A percentile compares a stretch with the other conserved stretches of the same genome.
Evolutionary conservation across 2,888 invertebrate genomes (phyloP).

Genomic region (Graphium colonna): DNA sequence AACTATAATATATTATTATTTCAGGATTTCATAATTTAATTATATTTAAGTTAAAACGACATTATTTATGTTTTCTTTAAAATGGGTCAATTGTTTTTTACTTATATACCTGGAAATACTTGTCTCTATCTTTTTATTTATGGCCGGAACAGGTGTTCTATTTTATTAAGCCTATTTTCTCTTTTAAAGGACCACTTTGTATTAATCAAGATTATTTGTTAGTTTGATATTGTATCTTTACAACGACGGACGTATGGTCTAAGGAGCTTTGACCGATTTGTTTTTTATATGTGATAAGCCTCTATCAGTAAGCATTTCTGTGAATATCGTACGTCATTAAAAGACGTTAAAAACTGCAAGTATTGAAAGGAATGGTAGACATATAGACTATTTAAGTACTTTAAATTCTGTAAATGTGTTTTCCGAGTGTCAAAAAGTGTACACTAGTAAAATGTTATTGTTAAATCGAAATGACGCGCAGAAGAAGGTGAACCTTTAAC

Average conservation of each 20-base stretch:
- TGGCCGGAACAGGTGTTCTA: slow-evolving; percentile 31
- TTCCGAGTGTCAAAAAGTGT: slow-evolving; percentile 35
- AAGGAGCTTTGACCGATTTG: slow-evolving; percentile 34
- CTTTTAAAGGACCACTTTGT: too few species aligned
- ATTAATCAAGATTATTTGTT: slow-evolving; percentile 25
- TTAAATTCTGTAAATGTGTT: slow-evolving; percentile 35
- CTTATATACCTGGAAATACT: slow-evolving; percentile 35
- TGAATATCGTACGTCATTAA: slow-evolving; percentile 35
- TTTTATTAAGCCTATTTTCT: slow-evolving; percentile 24
- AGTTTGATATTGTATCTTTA: slow-evolving; percentile 26
- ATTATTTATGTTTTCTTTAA: slow-evolving; percentile 24
- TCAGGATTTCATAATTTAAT: too few species aligned
- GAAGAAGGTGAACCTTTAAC: slow-evolving; percentile 30
- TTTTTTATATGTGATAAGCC: slow-evolving; percentile 34
- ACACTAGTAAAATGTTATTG: slow-evolving; percentile 33
- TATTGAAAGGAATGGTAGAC: slow-evolving; percentile 34
- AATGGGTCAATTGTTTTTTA: slow-evolving; percentile 31
- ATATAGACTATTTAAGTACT: slow-evolving; percentile 33
- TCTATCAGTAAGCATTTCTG: slow-evolving; percentile 33
- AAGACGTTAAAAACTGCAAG: slow-evolving; percentile 36
- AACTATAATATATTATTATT: too few species aligned
- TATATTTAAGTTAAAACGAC: slow-evolving; percentile 19
- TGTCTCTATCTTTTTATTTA: slow-evolving; percentile 32
- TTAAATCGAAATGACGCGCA: slow-evolving; percentile 33
- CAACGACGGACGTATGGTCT: slow-evolving; percentile 30